Base-by-base conservation (phyloP, 2,113 vertebrate species). In the Mellivora capensis region DNA sequence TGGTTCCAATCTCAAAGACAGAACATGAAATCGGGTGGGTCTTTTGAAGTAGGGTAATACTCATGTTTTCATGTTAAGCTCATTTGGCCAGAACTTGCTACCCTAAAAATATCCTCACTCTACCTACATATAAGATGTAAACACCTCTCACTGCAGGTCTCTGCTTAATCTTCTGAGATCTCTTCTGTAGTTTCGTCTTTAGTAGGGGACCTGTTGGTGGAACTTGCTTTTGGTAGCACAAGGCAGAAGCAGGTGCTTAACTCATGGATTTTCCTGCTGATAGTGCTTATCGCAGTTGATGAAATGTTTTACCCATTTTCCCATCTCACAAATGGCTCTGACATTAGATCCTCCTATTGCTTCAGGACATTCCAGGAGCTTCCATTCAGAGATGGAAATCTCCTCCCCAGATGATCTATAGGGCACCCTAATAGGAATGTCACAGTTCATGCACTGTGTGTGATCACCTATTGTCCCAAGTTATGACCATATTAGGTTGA, bases 61-160 rank as follows among this genome's bases (percentile, higher is more conserved):
- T 89, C 61, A 11, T 94, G 79, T 98, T 96, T 95, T 97, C 64
- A 42, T 49, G 88, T 67, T 96, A 80, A 96, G 90, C 79, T 96
- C 94, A 83, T 94, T 94, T 93, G 79, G 54, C 87, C 94, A 96
- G 83, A 94, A 87, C 87, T 67, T 76, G 23, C 61, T 71, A n/a
- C 34, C 14, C 91, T 96, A 97, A 98, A 98, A 98, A 98, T 96
- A 98, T 1, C 79, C 47, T 87, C 57, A 31, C 20, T 72, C 7
- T 13, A 8, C 72, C 93, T 87, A 52, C 64, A 0, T 80, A 47
- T 62, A 82, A 42, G 81, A 54, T 80, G 95, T 98, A 98, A 98
- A 97, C 94, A 97, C 14, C 72, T 11, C 39, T 47, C 52, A 0
- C 14, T 61, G 67, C n/a, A 69, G 72, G 54, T 57, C 87, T 83